Base-by-base conservation (phyloP, 2,888 invertebrate genomes). In the Thera britannica region DNA sequence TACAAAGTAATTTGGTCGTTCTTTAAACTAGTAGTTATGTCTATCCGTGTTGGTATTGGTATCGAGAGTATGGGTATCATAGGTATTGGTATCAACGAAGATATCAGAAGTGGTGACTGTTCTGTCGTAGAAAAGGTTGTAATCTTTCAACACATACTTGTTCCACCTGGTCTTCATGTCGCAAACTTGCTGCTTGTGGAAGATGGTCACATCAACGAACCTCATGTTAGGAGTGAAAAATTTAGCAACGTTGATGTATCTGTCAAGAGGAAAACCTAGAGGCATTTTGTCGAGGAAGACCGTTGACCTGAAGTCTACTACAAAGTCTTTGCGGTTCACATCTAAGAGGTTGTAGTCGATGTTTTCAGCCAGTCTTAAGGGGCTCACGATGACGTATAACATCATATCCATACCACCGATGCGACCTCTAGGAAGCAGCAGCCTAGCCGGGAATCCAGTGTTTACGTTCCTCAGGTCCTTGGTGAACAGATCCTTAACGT, bases 391-490 rank as follows among this genome's bases (percentile, higher is more conserved):
- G 58, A 95, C 94, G 87, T 95, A 96, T 58, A 97, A 76, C 79
- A 95, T 92, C 93, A 95, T 95, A 35, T 95, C 94, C 89, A 96
- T 90, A 62, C 97, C 97, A 69, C 95, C 95, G 61, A 90, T 87
- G 74, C 86, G 95, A 82, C 97, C 97, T 79, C 93, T 96, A 57
- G 97, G 97, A 62, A 97, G 89, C 54, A 97, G 83, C 56, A 97
- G 90, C 77, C 96, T 95, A 36, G 95, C 93, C 1, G 97, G 97
- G 94, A 96, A 96, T 60, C 96, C 96, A 72, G 95, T 96, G 79
- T 96, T 91, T 73, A 91, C 87, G 79, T 93, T 92, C 65, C 81
- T 92, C 49, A 92, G 72, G 68, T 90, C 91, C 75, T 88, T 90
- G 0, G 77, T 36, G 1, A 87, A 72, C 35, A 91, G 62, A 60